These are phyloP conservation scores for Caenorhabditis sulstoni DNA, from an alignment of 2,888 invertebrate genomes.

Conservation along the genomic window DNA sequence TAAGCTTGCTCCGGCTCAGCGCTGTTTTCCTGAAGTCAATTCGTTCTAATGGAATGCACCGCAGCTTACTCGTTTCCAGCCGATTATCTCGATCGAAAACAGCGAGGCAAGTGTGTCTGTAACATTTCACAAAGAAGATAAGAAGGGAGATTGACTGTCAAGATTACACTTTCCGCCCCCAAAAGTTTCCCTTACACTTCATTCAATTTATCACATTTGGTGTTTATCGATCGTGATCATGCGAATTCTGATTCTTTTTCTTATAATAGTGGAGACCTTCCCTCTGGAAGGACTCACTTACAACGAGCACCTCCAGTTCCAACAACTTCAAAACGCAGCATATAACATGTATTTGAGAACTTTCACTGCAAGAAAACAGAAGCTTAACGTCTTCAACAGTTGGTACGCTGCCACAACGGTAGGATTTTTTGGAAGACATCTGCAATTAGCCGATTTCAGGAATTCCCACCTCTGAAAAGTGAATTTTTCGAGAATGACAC, in stretches of 20 bases:
- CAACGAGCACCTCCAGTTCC: conserved; percentile 54
- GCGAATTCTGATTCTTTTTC: conserved; percentile 16
- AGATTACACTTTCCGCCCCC: conserved; percentile 15
- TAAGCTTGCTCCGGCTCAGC: conserved; percentile 27
- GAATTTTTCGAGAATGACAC: conserved; percentile 58
- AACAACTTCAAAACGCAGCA: conserved; percentile 47
- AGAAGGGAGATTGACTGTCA: conserved; percentile 6
- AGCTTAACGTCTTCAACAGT: conserved; percentile 42
- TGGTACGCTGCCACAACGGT: conserved; percentile 54
- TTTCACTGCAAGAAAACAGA: conserved; percentile 35
- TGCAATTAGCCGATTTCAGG: conserved; percentile 36
- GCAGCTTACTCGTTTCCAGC: conserved; percentile 34
- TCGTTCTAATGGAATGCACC: conserved; percentile 34
- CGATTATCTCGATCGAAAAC: conserved; percentile 7
- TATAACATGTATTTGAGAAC: conserved; percentile 53
- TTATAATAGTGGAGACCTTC: conserved; percentile 22
- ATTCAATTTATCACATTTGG: conserved; percentile 7
- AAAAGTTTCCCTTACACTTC: conserved; percentile 5
- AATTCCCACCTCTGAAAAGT: conserved; percentile 51
- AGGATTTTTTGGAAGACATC: too few species aligned
- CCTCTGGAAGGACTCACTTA: conserved; percentile 39
- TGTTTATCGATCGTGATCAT: conserved; percentile 15
- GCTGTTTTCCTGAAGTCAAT: conserved; percentile 35
- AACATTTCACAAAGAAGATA: not conserved
- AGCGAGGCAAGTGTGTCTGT: too few species aligned